Percentiles rank a stretch among this genome's conserved stretches.
Evolutionary conservation across 2,888 invertebrate species (phyloP).

Genomic region (Allygus modestus): DNA sequence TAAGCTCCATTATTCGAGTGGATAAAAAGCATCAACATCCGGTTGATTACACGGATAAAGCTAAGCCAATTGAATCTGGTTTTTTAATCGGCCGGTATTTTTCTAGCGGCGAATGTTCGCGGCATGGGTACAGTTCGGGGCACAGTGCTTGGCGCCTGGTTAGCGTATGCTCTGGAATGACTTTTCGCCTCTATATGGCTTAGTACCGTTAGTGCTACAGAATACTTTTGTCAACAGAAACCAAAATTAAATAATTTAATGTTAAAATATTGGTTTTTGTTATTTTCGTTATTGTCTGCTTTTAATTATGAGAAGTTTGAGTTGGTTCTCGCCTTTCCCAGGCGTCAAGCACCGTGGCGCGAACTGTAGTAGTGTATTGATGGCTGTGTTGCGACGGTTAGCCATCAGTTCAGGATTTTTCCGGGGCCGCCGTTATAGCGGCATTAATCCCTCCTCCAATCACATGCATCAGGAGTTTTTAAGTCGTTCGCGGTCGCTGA

Average conservation of each 20-base stretch:
- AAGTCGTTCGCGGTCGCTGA: conserved; percentile 39
- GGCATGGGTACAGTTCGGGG: conserved; percentile 23
- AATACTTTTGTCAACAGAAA: too few relatives aligned
- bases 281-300: too few relatives aligned
- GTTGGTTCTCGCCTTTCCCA: too few relatives aligned
- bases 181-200: too few relatives aligned
- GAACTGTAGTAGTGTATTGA: conserved; percentile 58
- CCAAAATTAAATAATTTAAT: too few relatives aligned
- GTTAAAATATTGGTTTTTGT: too few relatives aligned
- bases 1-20: conserved; percentile 32
- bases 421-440: conserved; percentile 56
- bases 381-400: conserved; percentile 53
- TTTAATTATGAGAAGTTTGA: too few relatives aligned
- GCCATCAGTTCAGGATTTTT: conserved; percentile 61
- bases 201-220: too few relatives aligned
- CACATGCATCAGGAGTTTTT: conserved; percentile 58
- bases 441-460: conserved; percentile 54
- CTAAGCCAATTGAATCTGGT: conserved; percentile 42
- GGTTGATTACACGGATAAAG: conserved; percentile 21
- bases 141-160: too few relatives aligned
- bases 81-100: conserved; percentile 43
- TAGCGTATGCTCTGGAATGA: too few relatives aligned
- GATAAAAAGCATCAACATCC: conserved; percentile 38
- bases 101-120: conserved; percentile 33
- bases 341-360: too few relatives aligned